A percentile compares a stretch with the other conserved stretches of the same genome.
Conservation (phyloP, 2,797 vertebrate species). For the Okamejei kenojei region DNA sequence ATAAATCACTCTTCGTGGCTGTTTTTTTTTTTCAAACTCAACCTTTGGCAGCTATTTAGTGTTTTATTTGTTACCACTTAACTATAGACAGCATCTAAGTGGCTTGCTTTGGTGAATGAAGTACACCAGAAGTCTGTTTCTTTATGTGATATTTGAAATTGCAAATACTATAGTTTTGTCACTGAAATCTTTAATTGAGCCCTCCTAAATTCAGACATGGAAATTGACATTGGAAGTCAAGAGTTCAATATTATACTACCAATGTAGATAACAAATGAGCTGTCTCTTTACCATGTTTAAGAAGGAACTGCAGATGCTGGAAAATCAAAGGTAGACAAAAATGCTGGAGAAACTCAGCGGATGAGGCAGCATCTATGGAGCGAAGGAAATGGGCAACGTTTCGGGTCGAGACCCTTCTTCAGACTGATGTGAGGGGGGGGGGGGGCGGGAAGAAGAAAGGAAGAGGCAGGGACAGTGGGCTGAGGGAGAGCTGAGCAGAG, state of each 20-base stretch:
- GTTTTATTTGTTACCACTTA: not conserved
- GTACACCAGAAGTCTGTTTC: not conserved
- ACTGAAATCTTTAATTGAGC: not conserved
- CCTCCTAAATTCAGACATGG: not conserved
- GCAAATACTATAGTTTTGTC: not conserved
- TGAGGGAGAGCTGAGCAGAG: too few relatives aligned
- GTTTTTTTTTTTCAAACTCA: not conserved
- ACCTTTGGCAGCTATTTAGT: not conserved
- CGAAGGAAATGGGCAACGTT: too few relatives aligned
- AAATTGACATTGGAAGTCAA: not conserved
- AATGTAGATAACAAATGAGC: not conserved
- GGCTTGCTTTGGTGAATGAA: not conserved
- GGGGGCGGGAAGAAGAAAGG: too few relatives aligned
- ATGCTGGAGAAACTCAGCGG: too few relatives aligned
- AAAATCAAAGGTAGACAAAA: too few relatives aligned
- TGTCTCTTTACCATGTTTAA: not conserved
- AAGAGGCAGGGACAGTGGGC: too few relatives aligned
- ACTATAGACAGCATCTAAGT: not conserved
- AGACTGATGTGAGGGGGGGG: too few relatives aligned
- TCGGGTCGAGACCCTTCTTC: too few relatives aligned
- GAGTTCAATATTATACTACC: not conserved
- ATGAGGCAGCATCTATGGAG: too few relatives aligned
- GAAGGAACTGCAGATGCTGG: too few relatives aligned
- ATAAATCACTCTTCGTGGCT: constrained; percentile 12
- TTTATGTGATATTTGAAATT: not conserved